Evolutionary conservation across 92 coral and sea anemone species (phyloP), one percentile per base, ranked within the genome.

Genomic region (Zoanthus sansibaricus): DNA sequence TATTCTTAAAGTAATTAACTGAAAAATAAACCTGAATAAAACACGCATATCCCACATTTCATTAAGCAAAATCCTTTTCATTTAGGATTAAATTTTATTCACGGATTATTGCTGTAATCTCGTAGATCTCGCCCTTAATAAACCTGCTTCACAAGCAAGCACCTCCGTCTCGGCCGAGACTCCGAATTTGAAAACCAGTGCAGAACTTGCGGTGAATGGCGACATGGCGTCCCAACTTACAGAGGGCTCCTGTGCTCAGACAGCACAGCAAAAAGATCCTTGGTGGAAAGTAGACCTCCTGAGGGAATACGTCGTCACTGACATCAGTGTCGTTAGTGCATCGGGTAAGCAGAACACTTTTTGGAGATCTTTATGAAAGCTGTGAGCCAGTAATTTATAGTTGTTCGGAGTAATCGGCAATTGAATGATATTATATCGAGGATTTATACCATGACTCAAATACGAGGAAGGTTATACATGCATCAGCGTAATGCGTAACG

Each of bases 251-350:
- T 94, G 97, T 72, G 83, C 94, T 1, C 79, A 88, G 44, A 94
- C 97, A 31, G 76, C 90, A 56, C 90, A 84, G n/a, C 92, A 94
- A 75, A 68, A 72, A 9, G 93, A 94, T 32, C 97, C 97, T 1
- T 94, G 97, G 97, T 94, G 97, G 97, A 87, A 74, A 33, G 97
- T 94, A 44, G 95, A 94, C 86, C 75, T 94, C 10, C 68, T 79
- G 46, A 70, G 83, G 59, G 97, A 94, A 67, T 91, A 92, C 84
- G 78, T 94, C 55, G 90, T 94, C 6, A 94, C 97, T 52, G 97
- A 94, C 72, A 89, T 94, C 89, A 94, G 92, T 66, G 94, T 92
- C 16, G 97, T 92, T 15, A 93, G 97, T 68, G 79, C 91, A 59
- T 86, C 92, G 68, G 94, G 97, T 92, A 51, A 66, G 42, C 42